These are phyloP conservation scores for Aphaenogaster floridana DNA, from an alignment of 1,140 invertebrate genomes.

Conservation along the genomic window DNA sequence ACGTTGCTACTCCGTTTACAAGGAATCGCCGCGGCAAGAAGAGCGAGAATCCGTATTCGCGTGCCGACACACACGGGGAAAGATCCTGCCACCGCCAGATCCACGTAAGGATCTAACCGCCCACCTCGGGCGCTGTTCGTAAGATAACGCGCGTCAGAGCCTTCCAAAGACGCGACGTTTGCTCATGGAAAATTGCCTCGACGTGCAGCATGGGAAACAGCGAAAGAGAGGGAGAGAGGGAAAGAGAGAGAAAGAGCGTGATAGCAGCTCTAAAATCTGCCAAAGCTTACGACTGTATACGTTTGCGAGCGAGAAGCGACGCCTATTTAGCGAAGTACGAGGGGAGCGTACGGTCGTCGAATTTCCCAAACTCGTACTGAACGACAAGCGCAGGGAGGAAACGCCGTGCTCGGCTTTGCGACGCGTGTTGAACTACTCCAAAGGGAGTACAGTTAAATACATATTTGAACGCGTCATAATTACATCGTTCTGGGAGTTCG, in stretches of 20 bases:
- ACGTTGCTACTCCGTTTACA: constrained; percentile 10
- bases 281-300: not conserved
- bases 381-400: constrained; percentile 31
- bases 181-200: constrained; percentile 75
- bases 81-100: constrained; percentile 68
- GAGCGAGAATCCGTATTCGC: constrained; percentile 64
- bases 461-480: constrained; percentile 63
- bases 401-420: constrained; percentile 28
- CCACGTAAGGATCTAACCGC: constrained; percentile 50
- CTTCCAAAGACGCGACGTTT: constrained; percentile 70
- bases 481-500: constrained; percentile 45
- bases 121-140: constrained; percentile 49
- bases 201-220: constrained; percentile 24
- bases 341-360: constrained; percentile 6
- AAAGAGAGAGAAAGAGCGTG: not conserved
- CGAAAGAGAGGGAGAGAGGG: not conserved
- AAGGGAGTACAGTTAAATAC: constrained; percentile 58
- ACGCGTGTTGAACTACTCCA: constrained; percentile 50
- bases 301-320: not conserved
- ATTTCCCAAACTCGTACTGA: constrained; percentile 45
- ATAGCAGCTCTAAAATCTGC: not conserved
- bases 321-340: constrained; percentile 15
- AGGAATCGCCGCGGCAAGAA: constrained; percentile 57
- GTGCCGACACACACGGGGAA: constrained; percentile 10
- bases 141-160: constrained; percentile 71